Percentiles rank a stretch among this genome's conserved stretches.
These are phyloP conservation scores for Idaea straminata DNA, from an alignment of 2,888 invertebrate species.

Conservation along the genomic window DNA sequence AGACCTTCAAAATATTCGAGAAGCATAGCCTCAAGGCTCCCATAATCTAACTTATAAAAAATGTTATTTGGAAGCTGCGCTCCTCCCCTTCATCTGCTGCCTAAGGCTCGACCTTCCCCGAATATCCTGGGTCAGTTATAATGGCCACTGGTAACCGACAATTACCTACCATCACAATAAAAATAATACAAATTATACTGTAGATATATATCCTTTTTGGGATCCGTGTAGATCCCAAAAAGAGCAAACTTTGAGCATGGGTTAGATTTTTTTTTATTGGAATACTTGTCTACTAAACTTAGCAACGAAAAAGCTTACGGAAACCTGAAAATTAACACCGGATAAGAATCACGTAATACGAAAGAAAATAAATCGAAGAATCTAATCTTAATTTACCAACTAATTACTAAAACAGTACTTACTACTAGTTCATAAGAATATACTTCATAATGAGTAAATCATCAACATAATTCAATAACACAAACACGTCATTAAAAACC, in stretches of 20 bases:
- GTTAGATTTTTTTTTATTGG: not conserved
- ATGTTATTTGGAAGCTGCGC: constrained; percentile 51
- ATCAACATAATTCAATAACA: not conserved
- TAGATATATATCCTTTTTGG: constrained; percentile 8
- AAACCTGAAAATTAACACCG: not conserved
- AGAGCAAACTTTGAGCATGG: not conserved
- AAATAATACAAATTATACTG: constrained; percentile 68
- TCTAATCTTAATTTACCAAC: too few species aligned
- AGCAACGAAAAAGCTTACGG: not conserved
- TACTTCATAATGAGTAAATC: not conserved
- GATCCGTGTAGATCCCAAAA: constrained; percentile 9
- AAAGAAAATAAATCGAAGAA: too few species aligned
- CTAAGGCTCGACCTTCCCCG: constrained; percentile 61
- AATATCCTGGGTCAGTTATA: constrained; percentile 57
- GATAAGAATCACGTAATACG: too few species aligned
- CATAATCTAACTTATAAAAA: constrained; percentile 31
- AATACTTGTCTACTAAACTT: not conserved
- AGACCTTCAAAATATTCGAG: constrained; percentile 1
- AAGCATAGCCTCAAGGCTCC: not conserved
- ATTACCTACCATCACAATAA: constrained; percentile 71
- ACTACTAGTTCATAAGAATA: too few species aligned
- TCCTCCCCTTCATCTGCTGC: constrained; percentile 57
- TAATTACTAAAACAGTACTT: too few species aligned
- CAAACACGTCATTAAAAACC: constrained; percentile 6
- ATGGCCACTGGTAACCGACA: constrained; percentile 57